These are phyloP conservation scores for Melanotaenia pygmaea DNA, from an alignment of 2,797 vertebrate species.

Conservation along the genomic window DNA sequence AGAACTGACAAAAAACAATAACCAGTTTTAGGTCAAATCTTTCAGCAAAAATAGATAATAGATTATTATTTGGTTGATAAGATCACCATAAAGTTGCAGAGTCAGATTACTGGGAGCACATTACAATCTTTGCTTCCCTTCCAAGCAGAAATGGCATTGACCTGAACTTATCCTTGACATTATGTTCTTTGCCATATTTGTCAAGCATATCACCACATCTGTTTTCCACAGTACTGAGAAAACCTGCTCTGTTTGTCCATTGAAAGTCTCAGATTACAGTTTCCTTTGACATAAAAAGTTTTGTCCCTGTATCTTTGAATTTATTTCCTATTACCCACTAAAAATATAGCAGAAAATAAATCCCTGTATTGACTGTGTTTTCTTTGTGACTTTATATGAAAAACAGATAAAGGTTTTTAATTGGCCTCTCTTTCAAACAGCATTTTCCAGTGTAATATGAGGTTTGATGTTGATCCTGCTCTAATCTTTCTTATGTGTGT, in stretches of 20 bases:
- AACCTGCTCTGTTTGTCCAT: background rate
- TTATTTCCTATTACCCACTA: constrained; percentile 1
- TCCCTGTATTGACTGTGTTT: background rate
- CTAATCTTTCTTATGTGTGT: constrained; percentile 32
- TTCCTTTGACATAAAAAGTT: constrained; percentile 10
- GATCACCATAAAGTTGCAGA: background rate
- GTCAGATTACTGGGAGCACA: background rate
- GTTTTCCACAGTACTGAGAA: constrained; percentile 31
- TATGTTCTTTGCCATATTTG: constrained; percentile 20
- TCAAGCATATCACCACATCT: constrained; percentile 28
- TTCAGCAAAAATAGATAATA: background rate
- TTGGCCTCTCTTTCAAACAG: background rate
- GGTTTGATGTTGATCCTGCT: background rate
- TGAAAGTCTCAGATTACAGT: constrained; percentile 1
- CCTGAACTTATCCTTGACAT: constrained; percentile 15
- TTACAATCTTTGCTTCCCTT: constrained; percentile 3
- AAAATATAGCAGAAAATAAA: background rate
- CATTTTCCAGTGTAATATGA: background rate
- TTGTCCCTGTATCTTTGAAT: background rate
- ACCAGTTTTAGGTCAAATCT: background rate
- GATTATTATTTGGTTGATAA: background rate
- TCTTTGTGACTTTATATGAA: background rate
- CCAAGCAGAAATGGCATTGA: constrained; percentile 14
- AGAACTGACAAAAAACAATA: background rate
- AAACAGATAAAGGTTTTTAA: background rate